phyloP scores from a whole-genome alignment of 2,888 invertebrate species.

The Chorisops tibialis region DNA sequence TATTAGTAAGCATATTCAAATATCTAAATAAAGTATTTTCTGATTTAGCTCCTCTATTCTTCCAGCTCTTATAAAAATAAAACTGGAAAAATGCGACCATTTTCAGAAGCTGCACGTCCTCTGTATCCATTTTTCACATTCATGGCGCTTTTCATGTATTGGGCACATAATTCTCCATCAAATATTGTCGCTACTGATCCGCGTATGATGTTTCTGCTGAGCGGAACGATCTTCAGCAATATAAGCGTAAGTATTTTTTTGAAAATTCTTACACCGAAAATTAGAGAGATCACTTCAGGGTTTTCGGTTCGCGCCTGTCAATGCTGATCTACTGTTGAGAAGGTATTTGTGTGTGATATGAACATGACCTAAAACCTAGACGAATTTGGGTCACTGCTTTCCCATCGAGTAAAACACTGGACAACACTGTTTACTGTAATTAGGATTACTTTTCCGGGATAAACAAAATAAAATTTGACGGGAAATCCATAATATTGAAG shows the following conservation, averaged over 20 bases:
- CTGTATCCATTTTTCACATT: constrained; percentile 73
- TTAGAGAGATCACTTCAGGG: too few relatives aligned
- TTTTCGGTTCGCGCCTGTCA: too few relatives aligned
- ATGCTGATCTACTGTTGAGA: too few relatives aligned
- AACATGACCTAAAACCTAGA: too few relatives aligned
- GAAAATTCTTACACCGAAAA: background rate
- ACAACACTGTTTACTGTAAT: too few relatives aligned
- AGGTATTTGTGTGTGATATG: too few relatives aligned
- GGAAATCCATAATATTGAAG: too few relatives aligned
- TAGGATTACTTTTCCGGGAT: too few relatives aligned
- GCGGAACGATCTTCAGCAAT: constrained; percentile 96
- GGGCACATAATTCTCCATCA: constrained; percentile 79
- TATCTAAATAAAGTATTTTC: background rate
- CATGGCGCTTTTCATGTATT: constrained; percentile 70
- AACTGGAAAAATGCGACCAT: constrained; percentile 80
- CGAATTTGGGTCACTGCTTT: too few relatives aligned
- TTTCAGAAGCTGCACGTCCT: constrained; percentile 82
- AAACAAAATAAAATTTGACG: too few relatives aligned
- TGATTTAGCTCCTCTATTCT: constrained; percentile 21
- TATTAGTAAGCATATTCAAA: constrained; percentile 63
- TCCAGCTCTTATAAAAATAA: constrained; percentile 76
- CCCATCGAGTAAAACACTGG: too few relatives aligned
- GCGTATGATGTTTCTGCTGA: constrained; percentile 79
- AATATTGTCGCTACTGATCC: constrained; percentile 81
- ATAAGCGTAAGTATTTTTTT: constrained; percentile 76